These are phyloP conservation scores for Tachypleus tridentatus DNA, from an alignment of 1,140 invertebrate species.

Conservation along the genomic window DNA sequence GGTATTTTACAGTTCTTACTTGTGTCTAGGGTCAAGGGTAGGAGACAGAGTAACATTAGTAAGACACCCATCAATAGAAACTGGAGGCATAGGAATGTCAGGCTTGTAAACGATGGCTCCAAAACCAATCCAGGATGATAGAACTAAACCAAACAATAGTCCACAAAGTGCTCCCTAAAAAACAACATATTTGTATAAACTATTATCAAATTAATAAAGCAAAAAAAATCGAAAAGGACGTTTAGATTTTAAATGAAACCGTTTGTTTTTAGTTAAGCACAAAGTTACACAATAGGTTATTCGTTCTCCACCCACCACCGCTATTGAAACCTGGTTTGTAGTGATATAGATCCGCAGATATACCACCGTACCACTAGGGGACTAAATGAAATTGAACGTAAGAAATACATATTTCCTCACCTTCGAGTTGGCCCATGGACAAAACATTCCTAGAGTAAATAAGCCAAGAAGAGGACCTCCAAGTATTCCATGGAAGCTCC, in stretches of 20 bases:
- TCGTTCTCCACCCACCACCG: not conserved
- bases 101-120: constrained; percentile 40
- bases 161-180: constrained; percentile 63
- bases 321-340: too few relatives aligned
- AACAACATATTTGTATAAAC: not conserved
- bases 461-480: constrained; percentile 59
- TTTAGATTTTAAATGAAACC: not conserved
- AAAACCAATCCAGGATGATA: constrained; percentile 70
- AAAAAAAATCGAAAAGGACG: not conserved
- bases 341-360: too few relatives aligned
- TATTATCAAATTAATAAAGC: not conserved
- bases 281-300: not conserved
- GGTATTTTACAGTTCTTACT: too few relatives aligned
- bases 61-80: constrained; percentile 40
- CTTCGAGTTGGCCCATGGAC: constrained; percentile 53
- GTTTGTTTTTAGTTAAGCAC: not conserved
- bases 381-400: not conserved
- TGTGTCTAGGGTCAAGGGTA: too few relatives aligned
- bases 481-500: constrained; percentile 41
- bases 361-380: not conserved
- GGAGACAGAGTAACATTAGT: too few relatives aligned
- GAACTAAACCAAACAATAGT: constrained; percentile 48
- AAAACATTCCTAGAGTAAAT: constrained; percentile 63
- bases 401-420: constrained; percentile 30
- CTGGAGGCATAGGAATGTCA: constrained; percentile 32